Conservation (phyloP, 2,797 vertebrate genomes). For the Prionace glauca region DNA sequence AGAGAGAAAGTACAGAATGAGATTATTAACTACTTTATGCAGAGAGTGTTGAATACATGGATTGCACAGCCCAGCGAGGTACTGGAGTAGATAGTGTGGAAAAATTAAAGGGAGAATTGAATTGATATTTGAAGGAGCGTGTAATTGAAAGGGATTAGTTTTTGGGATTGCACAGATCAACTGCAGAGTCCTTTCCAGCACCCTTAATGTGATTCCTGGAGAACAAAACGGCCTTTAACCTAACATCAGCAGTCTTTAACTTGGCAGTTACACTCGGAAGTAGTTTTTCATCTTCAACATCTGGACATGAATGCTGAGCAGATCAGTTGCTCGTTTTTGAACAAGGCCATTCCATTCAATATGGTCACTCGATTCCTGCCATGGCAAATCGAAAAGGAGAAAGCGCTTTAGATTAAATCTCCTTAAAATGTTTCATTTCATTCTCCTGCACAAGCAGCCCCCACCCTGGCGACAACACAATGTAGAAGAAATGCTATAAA, state of each 20-base stretch:
- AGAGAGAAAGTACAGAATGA: neutral
- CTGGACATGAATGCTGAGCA: neutral
- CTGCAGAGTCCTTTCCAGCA: neutral
- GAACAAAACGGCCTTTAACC: neutral
- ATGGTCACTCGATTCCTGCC: neutral
- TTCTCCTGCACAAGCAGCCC: neutral
- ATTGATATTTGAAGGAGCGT: neutral
- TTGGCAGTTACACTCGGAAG: neutral
- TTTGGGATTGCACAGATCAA: neutral
- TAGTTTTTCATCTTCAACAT: neutral
- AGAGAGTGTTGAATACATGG: neutral
- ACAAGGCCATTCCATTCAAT: neutral
- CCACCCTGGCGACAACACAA: neutral
- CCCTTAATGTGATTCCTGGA: neutral
- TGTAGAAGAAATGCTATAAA: neutral
- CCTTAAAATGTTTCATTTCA: neutral
- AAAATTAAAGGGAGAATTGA: conserved; percentile 5
- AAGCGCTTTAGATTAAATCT: neutral
- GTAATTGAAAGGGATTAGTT: conserved; percentile 1
- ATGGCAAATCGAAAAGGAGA: neutral
- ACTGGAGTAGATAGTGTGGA: neutral
- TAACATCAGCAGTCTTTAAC: neutral
- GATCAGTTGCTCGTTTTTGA: neutral
- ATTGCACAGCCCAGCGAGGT: neutral
- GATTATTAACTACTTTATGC: neutral